phyloP scores from a whole-genome alignment of 2,797 vertebrate genomes.

The Enteromius radiatus region DNA sequence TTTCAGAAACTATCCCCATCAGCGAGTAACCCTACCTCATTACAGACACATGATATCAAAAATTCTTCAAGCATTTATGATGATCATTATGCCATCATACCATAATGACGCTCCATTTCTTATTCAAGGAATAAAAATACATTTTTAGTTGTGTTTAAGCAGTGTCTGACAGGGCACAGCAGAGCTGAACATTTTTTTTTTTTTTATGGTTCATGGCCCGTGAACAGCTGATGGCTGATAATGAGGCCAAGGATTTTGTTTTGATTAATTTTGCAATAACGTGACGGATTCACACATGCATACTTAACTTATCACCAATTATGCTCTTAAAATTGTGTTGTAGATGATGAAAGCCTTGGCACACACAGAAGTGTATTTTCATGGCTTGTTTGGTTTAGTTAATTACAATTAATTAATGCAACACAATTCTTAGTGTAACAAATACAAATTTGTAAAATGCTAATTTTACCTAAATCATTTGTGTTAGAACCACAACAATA shows the following conservation, averaged over 20 bases:
- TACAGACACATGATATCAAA: slow-evolving; percentile 7
- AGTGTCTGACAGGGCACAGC: not conserved
- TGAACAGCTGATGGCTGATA: slow-evolving; percentile 26
- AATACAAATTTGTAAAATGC: not conserved
- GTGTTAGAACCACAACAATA: not conserved
- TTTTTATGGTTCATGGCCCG: slow-evolving; percentile 3
- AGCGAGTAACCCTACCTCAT: slow-evolving; percentile 9
- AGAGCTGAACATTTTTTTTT: not conserved
- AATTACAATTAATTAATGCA: not conserved
- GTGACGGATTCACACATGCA: slow-evolving; percentile 10
- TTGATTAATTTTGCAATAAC: slow-evolving; percentile 26
- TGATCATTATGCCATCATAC: slow-evolving; percentile 14
- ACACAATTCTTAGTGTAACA: not conserved
- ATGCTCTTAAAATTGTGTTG: slow-evolving; percentile 3
- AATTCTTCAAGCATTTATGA: slow-evolving; percentile 23
- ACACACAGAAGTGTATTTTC: not conserved
- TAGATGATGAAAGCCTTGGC: not conserved
- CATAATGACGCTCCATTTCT: not conserved
- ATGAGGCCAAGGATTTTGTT: slow-evolving; percentile 25
- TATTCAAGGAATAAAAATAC: not conserved
- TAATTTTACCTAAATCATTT: not conserved
- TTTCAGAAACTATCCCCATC: slow-evolving; percentile 8
- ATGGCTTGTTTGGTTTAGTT: not conserved
- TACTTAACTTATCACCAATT: not conserved
- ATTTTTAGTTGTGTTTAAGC: slow-evolving; percentile 8